These are phyloP conservation scores for Amblyopsis rosae DNA, from an alignment of 2,113 vertebrate species.

Conservation along the genomic window DNA sequence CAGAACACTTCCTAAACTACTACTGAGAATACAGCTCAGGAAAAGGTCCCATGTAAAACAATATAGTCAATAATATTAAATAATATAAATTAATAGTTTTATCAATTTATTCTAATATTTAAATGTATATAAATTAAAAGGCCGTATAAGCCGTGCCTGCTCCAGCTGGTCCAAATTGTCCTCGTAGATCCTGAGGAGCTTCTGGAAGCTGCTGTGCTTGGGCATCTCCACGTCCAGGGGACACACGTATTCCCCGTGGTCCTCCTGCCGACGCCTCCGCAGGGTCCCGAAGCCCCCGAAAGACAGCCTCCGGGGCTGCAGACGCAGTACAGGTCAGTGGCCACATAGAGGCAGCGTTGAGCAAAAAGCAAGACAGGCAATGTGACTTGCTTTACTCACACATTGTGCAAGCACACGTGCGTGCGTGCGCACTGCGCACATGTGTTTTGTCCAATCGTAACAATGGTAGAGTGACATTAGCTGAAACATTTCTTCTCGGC, in stretches of 20 bases:
- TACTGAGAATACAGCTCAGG: not conserved
- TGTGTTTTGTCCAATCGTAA: too few species aligned
- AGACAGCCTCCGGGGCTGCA: conserved; percentile 88
- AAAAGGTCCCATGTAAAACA: not conserved
- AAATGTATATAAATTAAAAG: not conserved
- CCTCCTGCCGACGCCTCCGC: conserved; percentile 90
- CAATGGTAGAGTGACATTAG: too few species aligned
- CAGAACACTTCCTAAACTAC: not conserved
- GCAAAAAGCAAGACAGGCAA: not conserved
- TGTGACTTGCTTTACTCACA: too few species aligned
- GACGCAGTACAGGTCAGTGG: not conserved
- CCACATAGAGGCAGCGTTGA: not conserved
- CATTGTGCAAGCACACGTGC: too few species aligned
- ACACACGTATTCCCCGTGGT: conserved; percentile 90
- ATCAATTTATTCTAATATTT: not conserved
- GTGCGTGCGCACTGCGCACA: too few species aligned
- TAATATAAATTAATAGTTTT: too few species aligned
- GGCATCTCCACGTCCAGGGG: conserved; percentile 90
- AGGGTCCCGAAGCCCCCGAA: conserved; percentile 91
- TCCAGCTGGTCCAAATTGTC: conserved; percentile 88
- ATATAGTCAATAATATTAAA: too few species aligned
- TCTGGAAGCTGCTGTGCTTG: conserved; percentile 79
- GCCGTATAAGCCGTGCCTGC: conserved; percentile 72
- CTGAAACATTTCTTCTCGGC: too few species aligned
- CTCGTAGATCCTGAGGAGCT: conserved; percentile 75